Evolutionary conservation across 2,888 invertebrate species (phyloP).

Genomic region (Xanthia icteritia): DNA sequence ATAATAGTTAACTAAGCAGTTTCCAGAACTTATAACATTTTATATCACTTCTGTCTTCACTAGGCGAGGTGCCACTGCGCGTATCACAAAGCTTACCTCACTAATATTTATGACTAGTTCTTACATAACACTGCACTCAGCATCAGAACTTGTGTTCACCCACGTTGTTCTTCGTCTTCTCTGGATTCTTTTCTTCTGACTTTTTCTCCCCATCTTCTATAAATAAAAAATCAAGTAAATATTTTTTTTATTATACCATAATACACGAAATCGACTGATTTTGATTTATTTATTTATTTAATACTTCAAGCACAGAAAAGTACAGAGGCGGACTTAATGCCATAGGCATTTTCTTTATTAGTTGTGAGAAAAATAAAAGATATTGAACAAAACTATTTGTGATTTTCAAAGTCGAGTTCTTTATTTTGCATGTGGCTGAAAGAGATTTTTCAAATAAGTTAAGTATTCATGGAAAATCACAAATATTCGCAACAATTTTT

Average conservation of each 20-base stretch:
- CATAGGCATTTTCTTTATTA: too few relatives aligned
- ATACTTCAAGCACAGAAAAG: too few relatives aligned
- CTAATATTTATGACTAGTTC: constrained; percentile 61
- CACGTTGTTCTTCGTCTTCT: constrained; percentile 49
- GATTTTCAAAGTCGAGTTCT: too few relatives aligned
- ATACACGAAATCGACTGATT: too few relatives aligned
- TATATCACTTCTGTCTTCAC: not conserved
- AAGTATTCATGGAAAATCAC: too few relatives aligned
- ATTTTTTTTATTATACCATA: not conserved
- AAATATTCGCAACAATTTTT: too few relatives aligned
- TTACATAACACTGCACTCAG: not conserved
- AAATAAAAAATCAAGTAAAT: not conserved
- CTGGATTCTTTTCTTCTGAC: constrained; percentile 50
- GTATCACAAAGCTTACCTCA: constrained; percentile 17
- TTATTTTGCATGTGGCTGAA: too few relatives aligned
- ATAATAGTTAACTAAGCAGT: not conserved
- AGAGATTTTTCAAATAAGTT: too few relatives aligned
- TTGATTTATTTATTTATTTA: too few relatives aligned
- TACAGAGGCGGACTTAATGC: too few relatives aligned
- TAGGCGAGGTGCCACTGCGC: not conserved
- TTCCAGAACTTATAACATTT: constrained; percentile 1
- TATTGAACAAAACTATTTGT: too few relatives aligned
- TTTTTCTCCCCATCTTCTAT: constrained; percentile 60
- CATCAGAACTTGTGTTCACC: constrained; percentile 61
- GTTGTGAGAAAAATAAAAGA: too few relatives aligned